Evolutionary conservation across 2,113 vertebrate genomes (phyloP).

Genomic region (Ivindomyrus marchei): DNA sequence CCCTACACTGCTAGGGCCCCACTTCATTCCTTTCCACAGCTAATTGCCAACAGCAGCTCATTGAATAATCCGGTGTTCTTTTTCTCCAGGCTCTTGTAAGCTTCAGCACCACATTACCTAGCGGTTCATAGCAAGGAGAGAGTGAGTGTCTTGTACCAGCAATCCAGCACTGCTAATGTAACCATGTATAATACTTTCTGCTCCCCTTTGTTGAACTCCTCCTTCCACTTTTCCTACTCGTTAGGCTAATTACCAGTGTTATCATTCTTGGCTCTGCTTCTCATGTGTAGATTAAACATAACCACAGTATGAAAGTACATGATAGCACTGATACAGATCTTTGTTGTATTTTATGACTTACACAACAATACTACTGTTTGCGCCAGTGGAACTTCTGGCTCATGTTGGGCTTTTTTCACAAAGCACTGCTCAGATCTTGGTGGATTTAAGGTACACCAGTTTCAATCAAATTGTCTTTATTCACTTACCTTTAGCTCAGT

Average conservation of each 20-base stretch:
- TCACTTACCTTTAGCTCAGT: too few relatives aligned
- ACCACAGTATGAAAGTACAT: background rate
- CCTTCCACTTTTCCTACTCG: background rate
- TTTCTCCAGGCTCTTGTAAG: background rate
- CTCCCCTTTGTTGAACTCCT: background rate
- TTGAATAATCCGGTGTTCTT: background rate
- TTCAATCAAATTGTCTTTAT: background rate
- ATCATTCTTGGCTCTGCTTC: background rate
- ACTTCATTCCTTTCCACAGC: slow-evolving; percentile 32
- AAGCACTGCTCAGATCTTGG: background rate
- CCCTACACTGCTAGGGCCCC: slow-evolving; percentile 55
- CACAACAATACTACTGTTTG: background rate
- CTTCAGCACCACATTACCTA: background rate
- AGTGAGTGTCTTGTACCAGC: background rate
- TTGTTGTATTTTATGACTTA: background rate
- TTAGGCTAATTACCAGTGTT: slow-evolving; percentile 6
- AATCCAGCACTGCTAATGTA: slow-evolving; percentile 2
- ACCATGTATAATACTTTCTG: background rate
- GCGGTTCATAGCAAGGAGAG: background rate
- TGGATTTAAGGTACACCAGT: background rate
- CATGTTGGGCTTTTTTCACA: background rate
- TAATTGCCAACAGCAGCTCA: background rate
- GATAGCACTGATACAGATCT: background rate
- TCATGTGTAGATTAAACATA: background rate
- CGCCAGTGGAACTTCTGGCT: background rate